Percentiles rank a stretch among this genome's conserved stretches.
These are phyloP conservation scores for Himalopsyche phryganea DNA, from an alignment of 1,140 invertebrate genomes.

Conservation along the genomic window DNA sequence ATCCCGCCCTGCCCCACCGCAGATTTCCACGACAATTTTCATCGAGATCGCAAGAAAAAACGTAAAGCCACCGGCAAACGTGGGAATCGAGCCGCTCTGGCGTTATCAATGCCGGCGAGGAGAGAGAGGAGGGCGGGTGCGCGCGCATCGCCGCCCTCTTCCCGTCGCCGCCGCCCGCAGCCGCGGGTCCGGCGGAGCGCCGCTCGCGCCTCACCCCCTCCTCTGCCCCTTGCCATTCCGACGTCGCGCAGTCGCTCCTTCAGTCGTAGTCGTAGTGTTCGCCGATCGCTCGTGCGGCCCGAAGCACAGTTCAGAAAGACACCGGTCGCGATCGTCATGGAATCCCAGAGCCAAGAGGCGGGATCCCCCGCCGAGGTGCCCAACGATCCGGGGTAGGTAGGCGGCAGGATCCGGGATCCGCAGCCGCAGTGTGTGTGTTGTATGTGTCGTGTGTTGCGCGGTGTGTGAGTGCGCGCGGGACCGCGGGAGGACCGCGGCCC, in stretches of 20 bases:
- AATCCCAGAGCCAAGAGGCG: constrained; percentile 70
- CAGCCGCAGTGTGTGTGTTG: neutral
- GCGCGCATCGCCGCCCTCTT: constrained; percentile 12
- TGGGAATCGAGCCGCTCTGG: constrained; percentile 14
- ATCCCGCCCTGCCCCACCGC: no score
- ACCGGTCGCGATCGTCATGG: constrained; percentile 53
- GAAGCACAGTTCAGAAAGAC: constrained; percentile 44
- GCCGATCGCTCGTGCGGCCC: constrained; percentile 50
- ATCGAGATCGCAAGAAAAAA: no score
- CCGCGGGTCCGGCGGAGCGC: constrained; percentile 22
- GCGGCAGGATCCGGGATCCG: neutral
- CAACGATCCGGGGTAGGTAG: constrained; percentile 83
- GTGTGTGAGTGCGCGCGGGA: constrained; percentile 30
- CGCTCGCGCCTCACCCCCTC: constrained; percentile 45
- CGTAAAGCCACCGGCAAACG: constrained; percentile 2
- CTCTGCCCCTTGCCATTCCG: constrained; percentile 44
- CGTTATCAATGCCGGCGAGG: constrained; percentile 10
- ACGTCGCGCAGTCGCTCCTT: constrained; percentile 7
- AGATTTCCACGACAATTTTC: no score
- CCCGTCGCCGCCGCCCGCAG: constrained; percentile 5
- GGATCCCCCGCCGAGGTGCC: constrained; percentile 79
- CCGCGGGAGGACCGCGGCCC: constrained; percentile 29
- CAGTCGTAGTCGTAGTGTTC: constrained; percentile 29
- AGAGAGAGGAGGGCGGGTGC: neutral
- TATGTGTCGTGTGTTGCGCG: neutral